These are phyloP conservation scores for Adrianichthys oophorus DNA, from an alignment of 2,797 vertebrate species.

Conservation along the genomic window DNA sequence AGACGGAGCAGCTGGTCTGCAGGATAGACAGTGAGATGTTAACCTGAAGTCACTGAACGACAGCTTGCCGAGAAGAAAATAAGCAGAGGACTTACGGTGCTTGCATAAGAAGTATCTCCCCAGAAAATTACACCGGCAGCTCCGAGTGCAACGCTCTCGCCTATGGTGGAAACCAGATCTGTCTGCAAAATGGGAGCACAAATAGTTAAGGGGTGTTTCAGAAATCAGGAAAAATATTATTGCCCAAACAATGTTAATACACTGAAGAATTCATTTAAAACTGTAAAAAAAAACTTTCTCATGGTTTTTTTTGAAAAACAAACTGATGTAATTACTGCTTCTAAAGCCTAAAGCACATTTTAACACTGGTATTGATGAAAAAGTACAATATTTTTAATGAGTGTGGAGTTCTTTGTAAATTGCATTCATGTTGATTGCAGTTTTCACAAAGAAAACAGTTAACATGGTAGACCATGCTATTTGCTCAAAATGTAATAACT, in stretches of 20 bases:
- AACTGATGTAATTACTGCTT: too few relatives aligned
- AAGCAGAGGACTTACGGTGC: constrained; percentile 72
- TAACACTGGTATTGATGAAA: too few relatives aligned
- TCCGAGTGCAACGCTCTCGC: constrained; percentile 88
- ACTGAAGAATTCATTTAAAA: not conserved
- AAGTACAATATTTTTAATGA: too few relatives aligned
- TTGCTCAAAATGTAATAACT: too few relatives aligned
- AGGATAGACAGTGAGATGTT: constrained; percentile 10
- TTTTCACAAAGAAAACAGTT: too few relatives aligned
- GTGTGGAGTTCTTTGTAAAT: too few relatives aligned
- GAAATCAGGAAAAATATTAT: not conserved
- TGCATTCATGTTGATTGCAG: too few relatives aligned
- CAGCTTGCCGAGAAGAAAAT: constrained; percentile 1
- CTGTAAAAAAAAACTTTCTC: too few relatives aligned
- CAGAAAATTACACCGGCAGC: constrained; percentile 93
- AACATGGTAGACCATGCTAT: too few relatives aligned
- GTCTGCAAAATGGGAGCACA: constrained; percentile 62
- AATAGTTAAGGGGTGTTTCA: constrained; percentile 16
- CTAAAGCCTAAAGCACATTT: too few relatives aligned
- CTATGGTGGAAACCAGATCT: constrained; percentile 84
- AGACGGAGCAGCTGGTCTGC: constrained; percentile 71
- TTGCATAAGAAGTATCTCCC: constrained; percentile 87
- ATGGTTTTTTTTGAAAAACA: too few relatives aligned
- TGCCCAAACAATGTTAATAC: too few relatives aligned
- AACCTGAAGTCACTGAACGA: constrained; percentile 1